Evolutionary conservation across 2,888 invertebrate species (phyloP), one percentile per base, ranked within the genome.

Genomic region (Tricholauxania praeusta): DNA sequence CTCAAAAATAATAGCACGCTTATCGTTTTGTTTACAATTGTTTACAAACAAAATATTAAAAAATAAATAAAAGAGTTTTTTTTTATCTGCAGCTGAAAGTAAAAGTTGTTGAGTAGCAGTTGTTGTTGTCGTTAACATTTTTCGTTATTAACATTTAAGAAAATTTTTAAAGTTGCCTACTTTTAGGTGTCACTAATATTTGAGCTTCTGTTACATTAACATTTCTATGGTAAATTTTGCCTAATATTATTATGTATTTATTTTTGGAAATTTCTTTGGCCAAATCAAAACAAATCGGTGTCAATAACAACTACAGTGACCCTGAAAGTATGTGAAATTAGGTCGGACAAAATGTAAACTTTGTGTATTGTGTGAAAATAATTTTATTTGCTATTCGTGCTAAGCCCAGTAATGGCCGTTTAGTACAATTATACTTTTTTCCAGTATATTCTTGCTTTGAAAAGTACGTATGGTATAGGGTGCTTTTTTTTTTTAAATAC

Each of bases 101-200:
- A 66, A 72, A 72, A 72, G 72, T 72, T 65, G 72, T 66, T 72
- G 66, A 57, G 14, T 47, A 39, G n/a, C 19, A 28, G 63, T 68
- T 22, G 57, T 47, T 19, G 59, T 57, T 28, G n/a, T 47, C 52
- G 17, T 22, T 7, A 51, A 19, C 17, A 39, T 39, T 39, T 39
- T 39, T 39, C 39, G 39, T 39, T 10, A 39, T 39, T 39, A 39
- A 39, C 10, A 48, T 19, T 1, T 28, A n/a, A n/a, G 32, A 15
- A 60, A 5, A 39, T 12, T 2, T 2, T 39, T 47, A 62, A 47
- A 47, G 1, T 62, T 14, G 47, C 60, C 28, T 39, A n/a, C 47
- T 62, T 62, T 62, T 62, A 39, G 60, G 60, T 12, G 32, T 32
- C 14, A 6, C 3, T 15, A 28, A 15, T 14, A 60, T 28, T 28